These are phyloP conservation scores for Ataeniobius toweri DNA, from an alignment of 2,797 vertebrate species.

Conservation along the genomic window DNA sequence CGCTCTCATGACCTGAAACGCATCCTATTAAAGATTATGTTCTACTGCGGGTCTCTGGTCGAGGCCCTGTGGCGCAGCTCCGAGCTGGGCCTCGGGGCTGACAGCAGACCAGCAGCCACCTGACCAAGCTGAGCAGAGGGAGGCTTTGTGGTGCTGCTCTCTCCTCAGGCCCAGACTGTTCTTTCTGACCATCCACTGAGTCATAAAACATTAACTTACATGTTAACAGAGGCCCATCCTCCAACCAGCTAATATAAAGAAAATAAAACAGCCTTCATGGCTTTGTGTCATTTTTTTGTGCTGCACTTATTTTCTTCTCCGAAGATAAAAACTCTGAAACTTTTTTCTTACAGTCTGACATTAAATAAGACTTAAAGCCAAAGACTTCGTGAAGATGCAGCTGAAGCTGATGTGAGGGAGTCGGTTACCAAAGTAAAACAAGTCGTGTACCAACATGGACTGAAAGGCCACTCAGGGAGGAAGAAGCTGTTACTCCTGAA, in stretches of 20 bases:
- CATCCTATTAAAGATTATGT: slow-evolving; percentile 49
- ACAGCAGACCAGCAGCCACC: slow-evolving; percentile 65
- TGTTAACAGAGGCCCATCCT: slow-evolving; percentile 38
- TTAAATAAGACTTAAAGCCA: too few species aligned
- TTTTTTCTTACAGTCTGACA: background rate
- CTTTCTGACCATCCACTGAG: slow-evolving; percentile 56
- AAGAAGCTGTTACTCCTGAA: too few species aligned
- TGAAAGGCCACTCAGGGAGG: too few species aligned
- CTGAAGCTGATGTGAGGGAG: too few species aligned
- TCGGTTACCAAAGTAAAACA: too few species aligned
- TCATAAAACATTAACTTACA: slow-evolving; percentile 59
- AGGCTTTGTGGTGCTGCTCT: slow-evolving; percentile 59
- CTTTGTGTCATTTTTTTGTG: background rate
- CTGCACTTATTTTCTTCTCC: background rate
- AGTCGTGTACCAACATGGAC: too few species aligned
- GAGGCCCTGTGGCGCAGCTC: slow-evolving; percentile 44
- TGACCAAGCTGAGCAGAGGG: slow-evolving; percentile 48
- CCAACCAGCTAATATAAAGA: background rate
- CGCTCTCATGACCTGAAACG: slow-evolving; percentile 47
- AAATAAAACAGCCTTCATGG: background rate
- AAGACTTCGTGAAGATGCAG: too few species aligned
- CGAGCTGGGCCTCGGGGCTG: slow-evolving; percentile 28
- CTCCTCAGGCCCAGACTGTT: slow-evolving; percentile 54
- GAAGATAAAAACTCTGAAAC: background rate
- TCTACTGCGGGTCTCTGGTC: slow-evolving; percentile 9